Percentiles rank a stretch among this genome's conserved stretches.
phyloP scores from a whole-genome alignment of 2,113 vertebrate species.

The Protobothrops flavoviridis region DNA sequence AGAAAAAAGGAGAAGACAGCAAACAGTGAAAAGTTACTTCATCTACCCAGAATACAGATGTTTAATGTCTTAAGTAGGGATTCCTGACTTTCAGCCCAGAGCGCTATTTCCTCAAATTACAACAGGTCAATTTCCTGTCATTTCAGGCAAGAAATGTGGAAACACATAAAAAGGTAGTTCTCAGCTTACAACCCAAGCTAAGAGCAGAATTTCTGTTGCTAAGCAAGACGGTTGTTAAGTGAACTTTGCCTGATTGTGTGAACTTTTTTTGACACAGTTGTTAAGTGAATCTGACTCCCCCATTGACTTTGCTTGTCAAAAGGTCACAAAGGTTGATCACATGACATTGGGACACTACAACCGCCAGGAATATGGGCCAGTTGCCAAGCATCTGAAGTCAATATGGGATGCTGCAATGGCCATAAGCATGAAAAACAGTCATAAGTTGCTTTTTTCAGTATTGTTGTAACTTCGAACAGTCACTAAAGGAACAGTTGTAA shows the following conservation, averaged over 20 bases:
- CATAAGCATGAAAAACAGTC: background rate
- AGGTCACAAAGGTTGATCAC: background rate
- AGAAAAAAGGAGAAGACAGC: background rate
- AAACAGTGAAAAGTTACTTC: background rate
- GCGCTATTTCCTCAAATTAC: background rate
- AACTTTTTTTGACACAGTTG: background rate
- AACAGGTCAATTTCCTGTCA: background rate
- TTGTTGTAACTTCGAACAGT: background rate
- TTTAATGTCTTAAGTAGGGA: background rate
- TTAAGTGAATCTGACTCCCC: background rate
- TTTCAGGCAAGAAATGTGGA: background rate
- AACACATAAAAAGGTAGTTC: background rate
- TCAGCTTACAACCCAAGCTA: background rate
- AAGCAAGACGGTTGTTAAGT: background rate
- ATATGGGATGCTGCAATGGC: background rate
- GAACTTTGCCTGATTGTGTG: background rate
- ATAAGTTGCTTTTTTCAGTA: background rate
- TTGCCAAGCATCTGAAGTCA: background rate
- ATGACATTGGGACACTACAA: background rate
- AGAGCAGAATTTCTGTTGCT: background rate
- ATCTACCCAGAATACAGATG: background rate
- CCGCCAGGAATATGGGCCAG: background rate
- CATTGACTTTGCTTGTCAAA: background rate
- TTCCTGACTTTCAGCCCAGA: background rate
- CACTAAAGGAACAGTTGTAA: background rate